Evolutionary conservation across 2,888 invertebrate genomes (phyloP).

Genomic region (Hypolimnas misippus): DNA sequence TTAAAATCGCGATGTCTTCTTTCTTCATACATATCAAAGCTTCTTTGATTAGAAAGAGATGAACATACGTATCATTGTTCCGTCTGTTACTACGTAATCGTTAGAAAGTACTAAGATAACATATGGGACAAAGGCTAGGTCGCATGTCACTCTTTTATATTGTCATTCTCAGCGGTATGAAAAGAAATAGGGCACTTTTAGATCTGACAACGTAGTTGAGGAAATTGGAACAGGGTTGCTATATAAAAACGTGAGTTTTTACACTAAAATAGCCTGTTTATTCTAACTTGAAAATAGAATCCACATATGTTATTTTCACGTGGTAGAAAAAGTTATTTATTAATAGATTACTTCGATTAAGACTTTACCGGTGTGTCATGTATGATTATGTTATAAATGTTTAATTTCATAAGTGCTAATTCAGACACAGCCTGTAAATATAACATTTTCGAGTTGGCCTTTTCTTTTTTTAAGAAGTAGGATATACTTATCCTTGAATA

Average conservation of each 20-base stretch:
- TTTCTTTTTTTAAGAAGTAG: no score
- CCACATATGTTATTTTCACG: no score
- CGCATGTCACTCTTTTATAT: slow-evolving; percentile 23
- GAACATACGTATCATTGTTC: neutral
- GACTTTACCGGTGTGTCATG: no score
- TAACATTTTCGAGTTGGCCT: no score
- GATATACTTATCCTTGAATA: no score
- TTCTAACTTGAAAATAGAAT: neutral
- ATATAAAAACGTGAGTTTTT: neutral
- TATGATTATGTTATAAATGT: no score
- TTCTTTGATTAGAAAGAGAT: neutral
- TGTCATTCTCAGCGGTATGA: slow-evolving; percentile 28
- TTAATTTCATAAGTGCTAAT: no score
- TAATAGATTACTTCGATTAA: no score
- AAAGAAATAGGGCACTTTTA: slow-evolving; percentile 41
- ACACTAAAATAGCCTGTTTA: neutral
- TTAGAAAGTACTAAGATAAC: slow-evolving; percentile 15
- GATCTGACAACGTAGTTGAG: slow-evolving; percentile 27
- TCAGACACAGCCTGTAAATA: no score
- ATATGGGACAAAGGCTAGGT: slow-evolving; percentile 23
- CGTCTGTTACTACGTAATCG: slow-evolving; percentile 3
- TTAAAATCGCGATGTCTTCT: neutral
- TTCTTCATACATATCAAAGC: neutral
- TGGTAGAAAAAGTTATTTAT: no score
- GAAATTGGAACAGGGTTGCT: slow-evolving; percentile 33